A percentile compares a stretch with the other conserved stretches of the same genome.
These are phyloP conservation scores for Cirrhinus molitorella DNA, from an alignment of 2,797 vertebrate species.

Conservation along the genomic window DNA sequence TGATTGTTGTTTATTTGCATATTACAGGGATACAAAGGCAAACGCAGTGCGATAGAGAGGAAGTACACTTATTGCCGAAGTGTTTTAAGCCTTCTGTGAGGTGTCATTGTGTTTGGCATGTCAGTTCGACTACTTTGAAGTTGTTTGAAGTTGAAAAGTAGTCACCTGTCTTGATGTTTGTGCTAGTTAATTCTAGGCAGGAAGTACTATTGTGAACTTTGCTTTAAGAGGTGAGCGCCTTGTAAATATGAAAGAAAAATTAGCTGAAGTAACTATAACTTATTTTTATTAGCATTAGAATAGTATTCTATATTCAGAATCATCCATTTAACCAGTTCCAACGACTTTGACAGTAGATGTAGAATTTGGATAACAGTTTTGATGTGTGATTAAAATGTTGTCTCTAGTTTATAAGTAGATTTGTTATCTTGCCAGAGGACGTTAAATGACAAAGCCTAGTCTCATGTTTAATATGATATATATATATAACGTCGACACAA, in stretches of 20 bases:
- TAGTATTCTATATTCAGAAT: not conserved
- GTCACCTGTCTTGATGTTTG: conserved; percentile 23
- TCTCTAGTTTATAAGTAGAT: not conserved
- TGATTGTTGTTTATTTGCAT: conserved; percentile 70
- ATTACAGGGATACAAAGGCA: conserved; percentile 36
- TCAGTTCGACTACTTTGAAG: conserved; percentile 28
- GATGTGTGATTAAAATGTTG: not conserved
- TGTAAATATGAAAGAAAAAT: not conserved
- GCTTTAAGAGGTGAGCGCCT: not conserved
- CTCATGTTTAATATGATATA: not conserved
- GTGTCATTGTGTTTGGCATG: conserved; percentile 19
- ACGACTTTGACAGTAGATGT: not conserved
- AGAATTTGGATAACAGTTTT: not conserved
- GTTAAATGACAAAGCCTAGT: not conserved
- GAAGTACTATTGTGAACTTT: conserved; percentile 1
- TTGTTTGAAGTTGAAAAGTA: conserved; percentile 8
- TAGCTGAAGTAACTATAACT: not conserved
- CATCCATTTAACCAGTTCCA: no score
- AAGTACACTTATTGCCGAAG: conserved; percentile 23
- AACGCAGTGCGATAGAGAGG: not conserved
- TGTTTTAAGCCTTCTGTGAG: conserved; percentile 23
- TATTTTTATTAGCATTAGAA: not conserved
- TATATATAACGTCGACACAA: not conserved
- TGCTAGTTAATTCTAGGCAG: conserved; percentile 30
- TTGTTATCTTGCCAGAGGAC: not conserved